phyloP scores from a whole-genome alignment of 2,888 invertebrate genomes.

The Chrysopilus asiliformis region DNA sequence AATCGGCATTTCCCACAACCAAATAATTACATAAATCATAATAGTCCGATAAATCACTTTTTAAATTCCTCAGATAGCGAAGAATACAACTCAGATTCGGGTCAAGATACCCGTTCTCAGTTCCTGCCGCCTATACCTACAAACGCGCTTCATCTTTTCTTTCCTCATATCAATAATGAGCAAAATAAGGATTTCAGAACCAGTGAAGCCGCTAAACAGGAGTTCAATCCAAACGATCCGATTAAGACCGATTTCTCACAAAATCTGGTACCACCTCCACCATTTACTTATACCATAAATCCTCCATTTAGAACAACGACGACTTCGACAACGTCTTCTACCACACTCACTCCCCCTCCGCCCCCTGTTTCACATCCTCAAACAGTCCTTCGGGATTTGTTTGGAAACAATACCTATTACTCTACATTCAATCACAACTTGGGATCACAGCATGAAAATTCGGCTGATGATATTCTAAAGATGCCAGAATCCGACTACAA shows the following conservation, averaged over 20 bases:
- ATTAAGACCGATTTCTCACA: conserved; percentile 10
- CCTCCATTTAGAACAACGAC: conserved; percentile 4
- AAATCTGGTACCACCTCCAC: conserved; percentile 13
- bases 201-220: neutral
- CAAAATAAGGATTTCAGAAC: neutral
- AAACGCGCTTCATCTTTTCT: conserved; percentile 13
- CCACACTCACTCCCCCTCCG: conserved; percentile 4
- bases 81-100: too few species aligned
- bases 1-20: too few species aligned
- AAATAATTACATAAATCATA: too few species aligned
- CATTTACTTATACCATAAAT: conserved; percentile 5
- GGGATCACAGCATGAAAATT: neutral
- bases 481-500: neutral
- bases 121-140: conserved; percentile 12
- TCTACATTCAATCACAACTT: neutral
- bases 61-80: too few species aligned
- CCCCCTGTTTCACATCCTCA: too few species aligned
- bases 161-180: conserved; percentile 9
- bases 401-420: too few species aligned
- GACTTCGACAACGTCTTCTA: neutral
- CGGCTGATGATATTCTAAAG: too few species aligned
- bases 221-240: neutral
- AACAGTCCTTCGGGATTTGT: too few species aligned
- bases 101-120: too few species aligned
- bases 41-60: too few species aligned